Evolutionary conservation across 2,888 invertebrate genomes (phyloP), one percentile per base, ranked within the genome.

Genomic region (Agrotis clavis): DNA sequence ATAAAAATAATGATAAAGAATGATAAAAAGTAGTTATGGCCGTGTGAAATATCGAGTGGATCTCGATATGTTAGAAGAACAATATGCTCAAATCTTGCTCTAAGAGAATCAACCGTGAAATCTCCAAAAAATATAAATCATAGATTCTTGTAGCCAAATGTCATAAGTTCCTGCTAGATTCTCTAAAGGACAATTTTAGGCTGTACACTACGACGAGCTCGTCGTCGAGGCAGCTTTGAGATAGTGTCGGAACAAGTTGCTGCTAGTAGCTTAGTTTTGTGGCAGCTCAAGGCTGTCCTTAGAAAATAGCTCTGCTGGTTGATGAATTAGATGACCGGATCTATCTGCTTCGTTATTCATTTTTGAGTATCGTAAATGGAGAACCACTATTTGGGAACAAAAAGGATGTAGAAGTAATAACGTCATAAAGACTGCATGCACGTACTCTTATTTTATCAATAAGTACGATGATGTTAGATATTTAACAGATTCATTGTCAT

Each of bases 51-150:
- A 21, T 30, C 5, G 9, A 64, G 21, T 25, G 13, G 35, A 4
- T 19, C 18, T 19, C 18, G 18, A 19, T 59, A 19, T 11, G 9
- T n/a, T 57, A 57, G 16, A 13, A 45, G 48, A 5, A 50, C 21
- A 11, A 50, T 57, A 50, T 57, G 35, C 1, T 57, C 14, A 45
- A 51, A 57, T 57, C 14, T 19, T 51, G 16, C 4, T n/a, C n/a
- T 50, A 41, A 25, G 6, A 4, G 9, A 25, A 61, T 21, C n/a
- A 6, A 62, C 48, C 9, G 50, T 50, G 50, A 30, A 35, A 9
- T 21, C 56, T 65, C 50, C 48, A 63, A 62, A 54, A 21, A 14
- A 21, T 11, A 14, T 56, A 50, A 11, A 11, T 73, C 50, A 73
- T 47, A n/a, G 14, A 4, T 4, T 56, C 18, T 21, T 2, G n/a